phyloP scores from a whole-genome alignment of 1,140 invertebrate genomes.

The Listronotus bonariensis region DNA sequence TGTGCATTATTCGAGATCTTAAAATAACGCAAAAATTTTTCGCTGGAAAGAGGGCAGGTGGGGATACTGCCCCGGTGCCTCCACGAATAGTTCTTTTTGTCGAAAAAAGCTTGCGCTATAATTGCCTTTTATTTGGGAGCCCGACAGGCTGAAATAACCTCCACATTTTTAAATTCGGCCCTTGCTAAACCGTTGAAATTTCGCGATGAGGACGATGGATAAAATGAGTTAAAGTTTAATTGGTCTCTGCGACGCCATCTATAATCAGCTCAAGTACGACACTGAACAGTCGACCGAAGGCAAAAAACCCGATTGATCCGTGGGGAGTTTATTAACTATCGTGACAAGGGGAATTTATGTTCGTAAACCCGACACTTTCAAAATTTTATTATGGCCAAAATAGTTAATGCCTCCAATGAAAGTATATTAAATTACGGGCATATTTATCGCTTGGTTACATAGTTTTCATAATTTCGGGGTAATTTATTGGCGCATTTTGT shows the following conservation, averaged over 20 bases:
- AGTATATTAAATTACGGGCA: conserved; percentile 13
- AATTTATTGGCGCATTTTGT: background rate
- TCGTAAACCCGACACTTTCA: conserved; percentile 5
- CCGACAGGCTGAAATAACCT: too few relatives aligned
- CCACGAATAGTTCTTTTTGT: too few relatives aligned
- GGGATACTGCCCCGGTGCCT: too few relatives aligned
- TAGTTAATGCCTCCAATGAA: conserved; percentile 19
- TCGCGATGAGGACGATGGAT: conserved; percentile 33
- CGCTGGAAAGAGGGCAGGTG: too few relatives aligned
- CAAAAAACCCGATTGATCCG: conserved; percentile 36
- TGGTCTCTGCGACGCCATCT: conserved; percentile 40
- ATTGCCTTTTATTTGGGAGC: too few relatives aligned
- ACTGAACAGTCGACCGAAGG: conserved; percentile 22
- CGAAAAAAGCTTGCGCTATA: too few relatives aligned
- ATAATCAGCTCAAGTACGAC: conserved; percentile 38
- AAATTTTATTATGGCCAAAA: conserved; percentile 8
- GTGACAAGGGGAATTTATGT: conserved; percentile 24
- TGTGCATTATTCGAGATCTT: too few relatives aligned
- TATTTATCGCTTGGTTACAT: conserved; percentile 1
- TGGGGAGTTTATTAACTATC: conserved; percentile 37
- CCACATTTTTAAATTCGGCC: too few relatives aligned
- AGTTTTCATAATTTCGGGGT: conserved; percentile 9
- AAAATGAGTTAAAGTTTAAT: conserved; percentile 49
- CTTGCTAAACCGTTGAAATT: too few relatives aligned
- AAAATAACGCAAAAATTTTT: too few relatives aligned